Evolutionary conservation across 92 coral and sea anemone species (phyloP).

Genomic region (Siderastrea siderea): DNA sequence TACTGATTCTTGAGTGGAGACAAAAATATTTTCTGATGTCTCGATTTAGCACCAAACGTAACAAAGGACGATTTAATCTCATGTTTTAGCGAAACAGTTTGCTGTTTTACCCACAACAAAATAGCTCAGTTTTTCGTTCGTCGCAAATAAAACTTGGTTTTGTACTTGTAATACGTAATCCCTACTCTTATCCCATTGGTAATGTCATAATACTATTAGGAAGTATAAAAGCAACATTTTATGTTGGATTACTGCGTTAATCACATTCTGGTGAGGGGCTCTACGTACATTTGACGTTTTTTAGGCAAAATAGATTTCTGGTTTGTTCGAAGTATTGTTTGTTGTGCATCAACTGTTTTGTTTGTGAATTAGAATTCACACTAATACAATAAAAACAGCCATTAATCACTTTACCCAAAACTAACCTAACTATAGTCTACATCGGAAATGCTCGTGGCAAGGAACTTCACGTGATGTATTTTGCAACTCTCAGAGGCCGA

Average conservation of each 20-base stretch:
- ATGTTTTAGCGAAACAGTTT: background rate
- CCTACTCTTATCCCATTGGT: background rate
- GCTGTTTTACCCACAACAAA: background rate
- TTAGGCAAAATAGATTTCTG: background rate
- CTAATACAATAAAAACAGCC: background rate
- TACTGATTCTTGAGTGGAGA: background rate
- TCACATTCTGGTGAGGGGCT: background rate
- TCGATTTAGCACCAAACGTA: slow-evolving; percentile 5
- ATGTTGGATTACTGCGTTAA: background rate
- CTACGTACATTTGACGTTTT: background rate
- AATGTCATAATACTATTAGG: background rate
- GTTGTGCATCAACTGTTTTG: background rate
- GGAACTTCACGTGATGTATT: background rate
- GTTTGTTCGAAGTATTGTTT: background rate
- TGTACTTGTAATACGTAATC: background rate
- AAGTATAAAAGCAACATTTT: background rate
- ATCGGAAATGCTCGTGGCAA: background rate
- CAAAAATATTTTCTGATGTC: slow-evolving; percentile 23
- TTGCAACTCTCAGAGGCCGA: background rate
- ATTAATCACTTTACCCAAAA: background rate
- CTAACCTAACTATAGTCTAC: slow-evolving; percentile 3
- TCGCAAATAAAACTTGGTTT: background rate
- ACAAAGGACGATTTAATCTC: background rate
- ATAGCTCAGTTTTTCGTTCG: background rate
- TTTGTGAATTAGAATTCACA: background rate